Evolutionary conservation across 2,797 vertebrate species (phyloP), one percentile per base, ranked within the genome.

Genomic region (Pygocentrus nattereri): DNA sequence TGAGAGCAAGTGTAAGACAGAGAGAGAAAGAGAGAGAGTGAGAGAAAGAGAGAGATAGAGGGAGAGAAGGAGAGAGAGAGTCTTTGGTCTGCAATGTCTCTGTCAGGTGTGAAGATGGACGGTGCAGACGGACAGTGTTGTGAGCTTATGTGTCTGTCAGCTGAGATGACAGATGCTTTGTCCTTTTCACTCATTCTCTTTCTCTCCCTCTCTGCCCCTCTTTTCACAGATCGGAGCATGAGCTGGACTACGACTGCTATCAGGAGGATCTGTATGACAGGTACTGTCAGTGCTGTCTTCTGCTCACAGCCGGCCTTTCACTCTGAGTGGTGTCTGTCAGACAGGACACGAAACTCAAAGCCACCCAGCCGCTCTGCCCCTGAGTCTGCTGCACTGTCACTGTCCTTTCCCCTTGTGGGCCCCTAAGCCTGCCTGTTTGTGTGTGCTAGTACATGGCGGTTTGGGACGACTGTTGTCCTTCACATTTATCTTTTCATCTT

Each of bases 201-300:
- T 80, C 78, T 74, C 78, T 81, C 18, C 30, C 27, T 62, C 58
- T 61, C 62, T 87, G 25, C 87, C 79, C 72, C 27, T 83, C 86
- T 85, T 76, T 85, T 82, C 75, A 75, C 91, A 95, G 94, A 87
- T 90, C 91, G 23, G 93, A 94, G 72, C 89, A 91, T 5, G 93
- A 94, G 87, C 87, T 95, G 91, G 94, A 94, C 85, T 94, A 92
- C 79, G 94, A 95, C 90, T 93, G 92, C 90, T 94, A 94, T 82
- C 93, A 94, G 15, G 93, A 95, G 81, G 94, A 94, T 89, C 93
- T 93, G 89, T 93, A 93, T 90, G 94, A 95, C 93, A 94, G 94
- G 94, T 95, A 94, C 80, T 88, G 87, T 91, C 86, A 87, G 58
- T 15, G 25, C 44, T 27, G 19, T 44, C 54, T 65, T 78, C 31